Evolutionary conservation across 1,140 invertebrate genomes (phyloP).

Genomic region (Medauroidea extradentata): DNA sequence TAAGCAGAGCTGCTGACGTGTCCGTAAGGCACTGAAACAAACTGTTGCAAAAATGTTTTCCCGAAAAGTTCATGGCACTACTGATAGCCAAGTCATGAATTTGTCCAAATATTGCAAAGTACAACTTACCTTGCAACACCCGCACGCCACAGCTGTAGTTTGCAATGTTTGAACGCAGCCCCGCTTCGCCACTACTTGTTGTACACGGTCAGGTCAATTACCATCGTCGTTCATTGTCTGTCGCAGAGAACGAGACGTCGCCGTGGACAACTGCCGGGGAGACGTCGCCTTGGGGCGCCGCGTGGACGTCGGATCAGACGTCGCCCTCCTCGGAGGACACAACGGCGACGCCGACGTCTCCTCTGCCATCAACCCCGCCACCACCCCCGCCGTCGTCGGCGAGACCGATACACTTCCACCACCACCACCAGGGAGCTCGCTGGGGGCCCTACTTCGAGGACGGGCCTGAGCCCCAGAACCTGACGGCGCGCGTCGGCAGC

Average conservation of each 20-base stretch:
- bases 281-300: neutral
- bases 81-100: too few relatives aligned
- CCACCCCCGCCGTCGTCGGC: neutral
- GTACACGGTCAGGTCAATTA: too few relatives aligned
- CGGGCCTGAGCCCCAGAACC: constrained; percentile 47
- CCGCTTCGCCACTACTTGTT: too few relatives aligned
- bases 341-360: neutral
- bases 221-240: too few relatives aligned
- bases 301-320: neutral
- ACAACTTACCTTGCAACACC: too few relatives aligned
- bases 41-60: too few relatives aligned
- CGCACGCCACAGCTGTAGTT: too few relatives aligned
- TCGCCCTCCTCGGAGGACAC: neutral
- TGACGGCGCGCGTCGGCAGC: constrained; percentile 49
- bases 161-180: too few relatives aligned
- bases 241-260: neutral
- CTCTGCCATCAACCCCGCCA: neutral
- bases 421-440: constrained; percentile 28
- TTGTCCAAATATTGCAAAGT: too few relatives aligned
- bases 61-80: too few relatives aligned
- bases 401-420: neutral
- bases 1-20: too few relatives aligned
- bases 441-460: constrained; percentile 78
- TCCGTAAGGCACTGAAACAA: too few relatives aligned
- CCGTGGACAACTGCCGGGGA: neutral